Conservation (phyloP, 2,888 invertebrate genomes). For the Thecocarcelia acutangulata region DNA sequence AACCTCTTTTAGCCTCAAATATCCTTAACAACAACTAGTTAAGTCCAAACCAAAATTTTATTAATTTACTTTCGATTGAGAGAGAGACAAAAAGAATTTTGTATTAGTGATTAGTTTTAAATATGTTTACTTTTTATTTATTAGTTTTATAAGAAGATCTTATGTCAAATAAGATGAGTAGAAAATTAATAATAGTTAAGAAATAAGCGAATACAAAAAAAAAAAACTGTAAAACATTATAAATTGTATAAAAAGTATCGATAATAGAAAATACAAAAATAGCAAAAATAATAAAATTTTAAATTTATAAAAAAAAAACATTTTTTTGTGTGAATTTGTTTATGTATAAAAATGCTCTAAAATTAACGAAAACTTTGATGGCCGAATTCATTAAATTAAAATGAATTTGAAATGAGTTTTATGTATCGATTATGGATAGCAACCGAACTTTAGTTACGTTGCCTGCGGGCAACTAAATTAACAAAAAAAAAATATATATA, state of each 20-base stretch:
- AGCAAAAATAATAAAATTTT: conserved; percentile 48
- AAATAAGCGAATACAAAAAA: conserved; percentile 38
- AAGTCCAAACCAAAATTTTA: conserved; percentile 30
- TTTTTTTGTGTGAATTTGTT: neutral
- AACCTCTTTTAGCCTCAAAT: neutral
- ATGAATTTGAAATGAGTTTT: too few species aligned
- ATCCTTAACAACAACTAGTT: conserved; percentile 19
- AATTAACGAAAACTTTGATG: too few species aligned
- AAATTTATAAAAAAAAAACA: neutral
- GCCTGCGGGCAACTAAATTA: too few species aligned
- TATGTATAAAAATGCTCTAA: neutral
- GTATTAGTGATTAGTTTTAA: conserved; percentile 69
- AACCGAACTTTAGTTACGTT: too few species aligned
- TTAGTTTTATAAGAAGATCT: conserved; percentile 66
- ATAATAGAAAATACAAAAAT: conserved; percentile 51
- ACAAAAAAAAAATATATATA: too few species aligned
- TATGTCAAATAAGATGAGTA: conserved; percentile 49
- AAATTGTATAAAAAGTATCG: conserved; percentile 53
- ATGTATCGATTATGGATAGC: too few species aligned
- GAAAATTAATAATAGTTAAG: conserved; percentile 37
- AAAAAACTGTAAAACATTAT: conserved; percentile 27
- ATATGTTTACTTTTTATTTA: conserved; percentile 61
- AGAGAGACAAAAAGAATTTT: conserved; percentile 70
- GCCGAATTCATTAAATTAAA: too few species aligned
- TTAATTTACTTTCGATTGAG: conserved; percentile 35